A percentile compares a stretch with the other conserved stretches of the same genome.
These are phyloP conservation scores for Trachops cirrhosus DNA, from an alignment of 2,797 vertebrate species.

Conservation along the genomic window DNA sequence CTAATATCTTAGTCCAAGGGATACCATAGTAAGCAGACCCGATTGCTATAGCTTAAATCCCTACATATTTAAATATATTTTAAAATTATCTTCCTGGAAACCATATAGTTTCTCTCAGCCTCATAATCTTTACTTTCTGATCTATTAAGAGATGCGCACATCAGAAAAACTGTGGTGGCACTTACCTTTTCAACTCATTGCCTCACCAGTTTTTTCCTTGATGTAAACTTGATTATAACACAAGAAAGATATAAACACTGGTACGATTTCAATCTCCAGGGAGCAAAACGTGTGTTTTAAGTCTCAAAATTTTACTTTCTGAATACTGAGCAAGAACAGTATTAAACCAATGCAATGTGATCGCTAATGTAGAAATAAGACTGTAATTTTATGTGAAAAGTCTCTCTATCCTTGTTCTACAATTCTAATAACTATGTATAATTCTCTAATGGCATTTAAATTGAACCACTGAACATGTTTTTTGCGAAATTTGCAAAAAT, in stretches of 20 bases:
- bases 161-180: neutral
- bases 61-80: neutral
- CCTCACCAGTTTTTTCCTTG: neutral
- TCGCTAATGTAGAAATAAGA: neutral
- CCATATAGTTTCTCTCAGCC: neutral
- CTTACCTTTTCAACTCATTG: neutral
- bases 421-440: neutral
- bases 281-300: neutral
- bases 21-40: neutral
- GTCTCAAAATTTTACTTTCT: neutral
- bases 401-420: neutral
- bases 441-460: slow-evolving; percentile 20
- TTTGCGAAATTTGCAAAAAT: slow-evolving; percentile 23
- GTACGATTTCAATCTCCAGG: neutral
- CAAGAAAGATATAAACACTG: neutral
- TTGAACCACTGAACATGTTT: neutral
- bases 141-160: neutral
- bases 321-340: neutral
- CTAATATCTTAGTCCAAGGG: neutral
- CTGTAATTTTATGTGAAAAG: neutral
- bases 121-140: neutral
- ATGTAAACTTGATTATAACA: neutral
- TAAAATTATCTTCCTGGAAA: neutral
- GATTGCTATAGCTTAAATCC: neutral
- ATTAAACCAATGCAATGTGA: neutral